Percentiles rank a stretch among this genome's conserved stretches.
These are phyloP conservation scores for Antidorcas marsupialis DNA, from an alignment of 2,113 vertebrate genomes.

Conservation along the genomic window DNA sequence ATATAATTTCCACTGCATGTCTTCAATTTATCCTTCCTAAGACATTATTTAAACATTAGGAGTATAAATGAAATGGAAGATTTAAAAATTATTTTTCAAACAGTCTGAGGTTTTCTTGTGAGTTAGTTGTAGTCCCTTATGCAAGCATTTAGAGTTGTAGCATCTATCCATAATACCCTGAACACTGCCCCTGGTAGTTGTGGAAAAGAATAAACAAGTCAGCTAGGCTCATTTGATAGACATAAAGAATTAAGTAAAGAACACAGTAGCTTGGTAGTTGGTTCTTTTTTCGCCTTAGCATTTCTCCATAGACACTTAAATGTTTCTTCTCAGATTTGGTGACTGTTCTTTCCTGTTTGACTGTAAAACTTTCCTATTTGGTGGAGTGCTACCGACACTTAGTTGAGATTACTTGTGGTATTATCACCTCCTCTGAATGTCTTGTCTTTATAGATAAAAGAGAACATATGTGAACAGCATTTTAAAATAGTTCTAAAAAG, in stretches of 20 bases:
- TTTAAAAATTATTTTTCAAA: background rate
- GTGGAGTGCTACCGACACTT: slow-evolving; percentile 78
- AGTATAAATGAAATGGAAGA: background rate
- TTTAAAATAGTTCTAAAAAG: slow-evolving; percentile 54
- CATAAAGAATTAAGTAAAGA: background rate
- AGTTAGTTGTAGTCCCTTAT: background rate
- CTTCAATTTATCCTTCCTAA: background rate
- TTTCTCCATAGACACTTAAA: slow-evolving; percentile 88
- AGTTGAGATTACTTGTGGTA: slow-evolving; percentile 87
- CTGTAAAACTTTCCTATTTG: slow-evolving; percentile 86
- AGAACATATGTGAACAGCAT: slow-evolving; percentile 49
- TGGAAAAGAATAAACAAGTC: background rate
- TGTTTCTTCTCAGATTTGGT: slow-evolving; percentile 85
- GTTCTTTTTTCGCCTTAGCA: slow-evolving; percentile 80
- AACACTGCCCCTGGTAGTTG: background rate
- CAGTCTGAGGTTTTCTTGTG: background rate
- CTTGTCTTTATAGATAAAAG: slow-evolving; percentile 79
- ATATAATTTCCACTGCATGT: background rate
- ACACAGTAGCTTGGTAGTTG: background rate
- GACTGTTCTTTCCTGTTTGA: slow-evolving; percentile 78
- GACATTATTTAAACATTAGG: background rate
- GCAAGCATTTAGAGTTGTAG: background rate
- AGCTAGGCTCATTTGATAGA: background rate
- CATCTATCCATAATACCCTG: background rate
- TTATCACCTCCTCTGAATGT: slow-evolving; percentile 89